Base-by-base conservation (phyloP, 2,888 invertebrate species). In the Hyppa rectilinea region DNA sequence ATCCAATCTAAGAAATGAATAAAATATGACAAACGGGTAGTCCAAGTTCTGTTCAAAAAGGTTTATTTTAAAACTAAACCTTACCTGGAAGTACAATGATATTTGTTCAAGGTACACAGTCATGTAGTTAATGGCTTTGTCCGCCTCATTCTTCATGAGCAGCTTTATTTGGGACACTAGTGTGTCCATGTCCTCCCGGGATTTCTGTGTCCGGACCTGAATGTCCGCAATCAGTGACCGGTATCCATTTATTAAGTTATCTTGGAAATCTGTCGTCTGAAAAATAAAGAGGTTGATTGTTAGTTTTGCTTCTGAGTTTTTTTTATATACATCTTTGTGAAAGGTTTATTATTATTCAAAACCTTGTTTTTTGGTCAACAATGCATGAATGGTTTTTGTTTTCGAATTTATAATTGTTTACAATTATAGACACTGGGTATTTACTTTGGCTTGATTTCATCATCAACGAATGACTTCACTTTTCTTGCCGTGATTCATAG, bases 91-190 rank as follows among this genome's bases (percentile, higher is more conserved):
- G 78, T 96, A 96, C 66, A 96, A 83, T 0, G 95, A 96, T 79
- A 96, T 96, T 81, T 96, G 96, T 85, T 96, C 96, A 61, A 96
- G 89, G 78, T 96, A 96, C 6, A 96, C 94, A 3, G 96, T 95
- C 96, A 96, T 96, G 76, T 96, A 96, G 83, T 95, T 96, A 34
- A 95, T 95, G 2, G 96, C 95, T 78, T 96, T 96, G 66, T 96
- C 96, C 1, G 96, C 96, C 82, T 96, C 96, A 63, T 96, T 96
- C 76, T 96, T 96, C 96, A 96, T 96, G 34, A 96, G 91, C 0
- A 96, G 87, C 77, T 96, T 96, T 70, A 96, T 95, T 85, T 96
- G 96, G 6, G 96, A 96, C 53, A 96, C 94, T 17, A 96, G 86
- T 2, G 95, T 95, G 87, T 95, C 96, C 96, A 96, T 96, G 74